phyloP scores from a whole-genome alignment of 2,797 vertebrate species.

The Galago senegalensis region DNA sequence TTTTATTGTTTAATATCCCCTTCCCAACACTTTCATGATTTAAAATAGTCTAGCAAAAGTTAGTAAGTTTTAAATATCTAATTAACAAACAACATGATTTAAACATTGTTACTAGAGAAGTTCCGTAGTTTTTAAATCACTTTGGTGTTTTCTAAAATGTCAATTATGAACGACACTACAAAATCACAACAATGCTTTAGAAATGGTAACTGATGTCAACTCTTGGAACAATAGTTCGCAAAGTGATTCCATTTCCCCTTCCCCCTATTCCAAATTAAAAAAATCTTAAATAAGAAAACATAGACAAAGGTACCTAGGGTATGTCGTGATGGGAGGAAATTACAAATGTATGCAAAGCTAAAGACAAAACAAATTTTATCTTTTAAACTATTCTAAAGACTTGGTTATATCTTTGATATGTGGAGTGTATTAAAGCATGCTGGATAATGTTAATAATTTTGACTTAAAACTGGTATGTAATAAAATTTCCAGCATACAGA shows the following conservation, averaged over 20 bases:
- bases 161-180: conserved; percentile 75
- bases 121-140: conserved; percentile 67
- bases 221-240: conserved; percentile 74
- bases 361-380: conserved; percentile 72
- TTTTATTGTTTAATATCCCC: conserved; percentile 54
- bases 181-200: conserved; percentile 64
- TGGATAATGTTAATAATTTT: conserved; percentile 84
- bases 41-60: conserved; percentile 79
- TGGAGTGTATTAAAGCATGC: conserved; percentile 83
- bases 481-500: conserved; percentile 83
- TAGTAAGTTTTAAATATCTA: conserved; percentile 69
- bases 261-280: conserved; percentile 54
- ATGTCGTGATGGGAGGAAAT: conserved; percentile 64
- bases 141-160: conserved; percentile 80
- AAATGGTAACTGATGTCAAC: conserved; percentile 77
- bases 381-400: conserved; percentile 80
- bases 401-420: conserved; percentile 75
- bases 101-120: conserved; percentile 61
- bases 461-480: conserved; percentile 81
- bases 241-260: conserved; percentile 55
- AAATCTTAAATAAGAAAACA: conserved; percentile 80
- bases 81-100: conserved; percentile 73
- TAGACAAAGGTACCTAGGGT: conserved; percentile 77
- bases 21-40: conserved; percentile 67
- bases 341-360: conserved; percentile 79